Conservation (phyloP, 2,797 vertebrate genomes). For the Heteromormyrus szaboi region DNA sequence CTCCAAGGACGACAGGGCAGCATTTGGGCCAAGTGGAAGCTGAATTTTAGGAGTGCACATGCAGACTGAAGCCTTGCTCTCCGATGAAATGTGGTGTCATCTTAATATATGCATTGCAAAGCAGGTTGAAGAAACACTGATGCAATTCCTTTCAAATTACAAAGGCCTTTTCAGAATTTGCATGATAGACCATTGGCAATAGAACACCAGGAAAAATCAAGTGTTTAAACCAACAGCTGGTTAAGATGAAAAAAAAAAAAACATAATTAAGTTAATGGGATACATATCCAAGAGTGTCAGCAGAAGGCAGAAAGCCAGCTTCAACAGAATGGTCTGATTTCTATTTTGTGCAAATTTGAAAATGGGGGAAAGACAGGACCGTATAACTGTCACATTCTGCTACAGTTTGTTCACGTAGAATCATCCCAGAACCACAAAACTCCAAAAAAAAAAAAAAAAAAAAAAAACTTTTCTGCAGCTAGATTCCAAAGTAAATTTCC, state of each 20-base stretch:
- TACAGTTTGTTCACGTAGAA: not conserved
- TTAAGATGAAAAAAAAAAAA: not conserved
- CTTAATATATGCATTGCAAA: not conserved
- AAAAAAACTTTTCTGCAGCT: not conserved
- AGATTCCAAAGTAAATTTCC: not conserved
- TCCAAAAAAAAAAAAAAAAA: not conserved
- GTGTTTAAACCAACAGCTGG: not conserved
- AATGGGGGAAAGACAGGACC: not conserved
- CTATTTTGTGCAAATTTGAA: not conserved
- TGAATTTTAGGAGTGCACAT: not conserved
- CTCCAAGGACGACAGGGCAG: not conserved
- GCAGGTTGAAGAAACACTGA: not conserved
- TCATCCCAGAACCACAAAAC: not conserved
- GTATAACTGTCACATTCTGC: not conserved
- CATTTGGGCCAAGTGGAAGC: not conserved
- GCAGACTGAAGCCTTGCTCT: not conserved
- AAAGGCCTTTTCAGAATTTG: not conserved
- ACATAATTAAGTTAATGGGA: not conserved
- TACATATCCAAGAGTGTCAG: not conserved
- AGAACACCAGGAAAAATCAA: not conserved
- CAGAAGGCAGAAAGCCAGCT: not conserved
- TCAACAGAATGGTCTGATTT: not conserved
- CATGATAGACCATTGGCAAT: not conserved
- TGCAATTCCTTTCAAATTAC: not conserved
- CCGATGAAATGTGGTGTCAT: not conserved